These are phyloP conservation scores for Microchirus variegatus DNA, from an alignment of 2,797 vertebrate genomes.

Conservation along the genomic window DNA sequence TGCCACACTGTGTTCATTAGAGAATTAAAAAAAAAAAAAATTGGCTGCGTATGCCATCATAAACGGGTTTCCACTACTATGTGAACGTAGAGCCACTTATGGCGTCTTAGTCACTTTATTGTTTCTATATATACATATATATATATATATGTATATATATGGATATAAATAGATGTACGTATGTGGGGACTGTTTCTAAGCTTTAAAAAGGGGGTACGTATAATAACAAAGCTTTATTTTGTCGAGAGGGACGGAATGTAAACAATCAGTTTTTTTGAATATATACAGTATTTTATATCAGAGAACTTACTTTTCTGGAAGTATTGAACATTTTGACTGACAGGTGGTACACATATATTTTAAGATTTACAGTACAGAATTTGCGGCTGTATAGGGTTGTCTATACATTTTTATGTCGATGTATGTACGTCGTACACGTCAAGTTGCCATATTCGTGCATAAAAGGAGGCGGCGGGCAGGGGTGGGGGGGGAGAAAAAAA, in stretches of 20 bases:
- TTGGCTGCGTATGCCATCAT: conserved; percentile 75
- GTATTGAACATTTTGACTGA: conserved; percentile 81
- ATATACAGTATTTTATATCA: conserved; percentile 87
- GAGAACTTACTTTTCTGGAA: conserved; percentile 85
- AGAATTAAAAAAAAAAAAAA: conserved; percentile 61
- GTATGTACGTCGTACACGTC: conserved; percentile 68
- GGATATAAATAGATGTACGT: conserved; percentile 69
- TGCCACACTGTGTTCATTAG: conserved; percentile 85
- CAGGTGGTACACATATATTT: conserved; percentile 85
- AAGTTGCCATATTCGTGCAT: conserved; percentile 69
- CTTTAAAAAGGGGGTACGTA: conserved; percentile 74
- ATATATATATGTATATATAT: no score
- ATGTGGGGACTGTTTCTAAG: conserved; percentile 81
- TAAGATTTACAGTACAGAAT: conserved; percentile 89
- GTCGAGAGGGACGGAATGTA: conserved; percentile 82
- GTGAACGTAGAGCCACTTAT: conserved; percentile 80
- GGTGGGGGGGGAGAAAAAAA: conserved; percentile 22
- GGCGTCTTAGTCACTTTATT: conserved; percentile 85
- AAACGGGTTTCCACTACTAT: conserved; percentile 88
- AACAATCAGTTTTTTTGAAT: conserved; percentile 80
- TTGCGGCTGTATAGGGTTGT: conserved; percentile 91
- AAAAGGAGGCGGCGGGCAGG: conserved; percentile 6
- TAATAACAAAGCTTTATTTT: conserved; percentile 89
- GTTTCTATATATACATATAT: conserved; percentile 83
- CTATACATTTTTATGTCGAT: conserved; percentile 84